Conservation (phyloP, 2,888 invertebrate genomes). For the Agrochola circellaris region DNA sequence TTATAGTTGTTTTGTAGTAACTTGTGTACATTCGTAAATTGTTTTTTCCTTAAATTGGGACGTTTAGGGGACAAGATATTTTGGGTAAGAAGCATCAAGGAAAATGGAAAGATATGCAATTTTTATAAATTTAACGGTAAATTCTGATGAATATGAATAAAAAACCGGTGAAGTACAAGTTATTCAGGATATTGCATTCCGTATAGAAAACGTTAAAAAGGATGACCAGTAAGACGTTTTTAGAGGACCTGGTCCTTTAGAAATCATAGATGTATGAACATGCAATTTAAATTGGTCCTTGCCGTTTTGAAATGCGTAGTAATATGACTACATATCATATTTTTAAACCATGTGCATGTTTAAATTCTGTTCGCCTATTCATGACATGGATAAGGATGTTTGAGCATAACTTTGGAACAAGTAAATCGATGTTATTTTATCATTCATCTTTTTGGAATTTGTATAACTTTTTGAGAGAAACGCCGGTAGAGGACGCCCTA, state of each 20-base stretch:
- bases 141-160: slow-evolving; percentile 20
- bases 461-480: not conserved
- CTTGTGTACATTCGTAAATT: slow-evolving; percentile 53
- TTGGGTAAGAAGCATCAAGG: not conserved
- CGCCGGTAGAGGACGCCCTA: no score
- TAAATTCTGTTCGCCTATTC: not conserved
- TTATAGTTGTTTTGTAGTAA: slow-evolving; percentile 60
- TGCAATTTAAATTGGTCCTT: slow-evolving; percentile 31
- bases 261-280: not conserved
- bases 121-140: not conserved
- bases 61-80: slow-evolving; percentile 23
- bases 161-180: not conserved
- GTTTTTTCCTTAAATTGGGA: slow-evolving; percentile 36
- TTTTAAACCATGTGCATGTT: not conserved
- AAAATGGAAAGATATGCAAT: slow-evolving; percentile 22
- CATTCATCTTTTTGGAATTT: not conserved
- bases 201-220: not conserved
- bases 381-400: not conserved
- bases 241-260: not conserved
- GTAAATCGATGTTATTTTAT: not conserved
- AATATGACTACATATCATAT: not conserved
- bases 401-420: not conserved
- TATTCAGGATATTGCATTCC: slow-evolving; percentile 12
- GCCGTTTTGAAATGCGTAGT: not conserved
- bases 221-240: not conserved